Conservation (phyloP, 92 coral and sea anemone species). For the Epizoanthus scotinus region DNA sequence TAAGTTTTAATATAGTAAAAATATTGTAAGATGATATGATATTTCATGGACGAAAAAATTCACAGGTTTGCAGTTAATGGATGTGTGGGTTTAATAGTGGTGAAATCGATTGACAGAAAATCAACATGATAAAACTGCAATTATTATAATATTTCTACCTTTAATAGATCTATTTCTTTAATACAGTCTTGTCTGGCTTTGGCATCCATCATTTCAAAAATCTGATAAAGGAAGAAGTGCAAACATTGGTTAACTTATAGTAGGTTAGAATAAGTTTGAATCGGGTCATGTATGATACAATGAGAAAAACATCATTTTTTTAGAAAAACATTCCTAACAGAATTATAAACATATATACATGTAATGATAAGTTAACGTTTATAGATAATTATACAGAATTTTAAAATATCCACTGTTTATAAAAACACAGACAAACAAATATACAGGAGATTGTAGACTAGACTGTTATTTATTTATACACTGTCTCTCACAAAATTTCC, state of each 20-base stretch:
- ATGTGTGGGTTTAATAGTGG: no score
- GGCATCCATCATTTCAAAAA: conserved; percentile 98
- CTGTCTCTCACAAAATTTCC: not conserved
- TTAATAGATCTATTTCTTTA: conserved; percentile 91
- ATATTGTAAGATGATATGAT: no score
- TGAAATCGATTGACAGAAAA: no score
- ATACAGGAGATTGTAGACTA: not conserved
- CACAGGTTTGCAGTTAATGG: no score
- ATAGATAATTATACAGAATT: no score
- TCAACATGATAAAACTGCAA: no score
- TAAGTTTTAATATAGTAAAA: no score
- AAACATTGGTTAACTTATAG: not conserved
- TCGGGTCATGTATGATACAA: no score
- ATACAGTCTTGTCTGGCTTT: conserved; percentile 98
- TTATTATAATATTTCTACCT: conserved; percentile 48
- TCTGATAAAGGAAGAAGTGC: conserved; percentile 45
- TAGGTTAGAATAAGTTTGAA: not conserved
- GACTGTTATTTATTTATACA: not conserved
- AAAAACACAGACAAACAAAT: not conserved
- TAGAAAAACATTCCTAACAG: no score
- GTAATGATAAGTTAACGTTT: no score
- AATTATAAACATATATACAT: no score
- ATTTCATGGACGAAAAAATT: no score
- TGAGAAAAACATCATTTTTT: not conserved
- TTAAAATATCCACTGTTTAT: not conserved